Conservation (phyloP, 2,113 vertebrate species). For the Cyprinus carpio region DNA sequence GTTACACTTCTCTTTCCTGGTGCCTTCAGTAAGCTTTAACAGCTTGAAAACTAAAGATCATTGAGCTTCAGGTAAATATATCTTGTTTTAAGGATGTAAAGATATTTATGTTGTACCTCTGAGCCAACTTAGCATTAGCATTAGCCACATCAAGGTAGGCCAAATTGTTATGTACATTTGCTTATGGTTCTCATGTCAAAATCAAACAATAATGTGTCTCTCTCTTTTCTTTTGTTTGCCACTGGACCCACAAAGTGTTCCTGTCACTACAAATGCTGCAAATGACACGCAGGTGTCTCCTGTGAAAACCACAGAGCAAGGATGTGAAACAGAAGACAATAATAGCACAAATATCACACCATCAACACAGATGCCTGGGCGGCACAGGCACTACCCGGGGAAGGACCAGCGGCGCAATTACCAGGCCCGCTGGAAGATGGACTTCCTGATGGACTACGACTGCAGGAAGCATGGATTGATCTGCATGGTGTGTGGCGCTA, state of each 20-base stretch:
- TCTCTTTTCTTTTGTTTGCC: constrained; percentile 10
- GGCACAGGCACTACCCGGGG: constrained; percentile 77
- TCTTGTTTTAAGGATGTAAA: background rate
- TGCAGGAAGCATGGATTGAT: constrained; percentile 81
- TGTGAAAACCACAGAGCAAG: constrained; percentile 25
- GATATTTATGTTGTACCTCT: background rate
- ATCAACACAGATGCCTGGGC: constrained; percentile 33
- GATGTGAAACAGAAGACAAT: constrained; percentile 57
- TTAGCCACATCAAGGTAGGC: too few species aligned
- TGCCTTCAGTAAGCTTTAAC: background rate
- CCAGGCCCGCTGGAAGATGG: constrained; percentile 86
- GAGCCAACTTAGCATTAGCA: too few species aligned
- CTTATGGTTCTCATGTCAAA: too few species aligned
- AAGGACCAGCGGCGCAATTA: constrained; percentile 89
- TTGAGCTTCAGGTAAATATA: too few species aligned
- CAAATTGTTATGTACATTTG: too few species aligned
- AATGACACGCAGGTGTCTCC: constrained; percentile 24
- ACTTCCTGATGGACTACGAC: constrained; percentile 93
- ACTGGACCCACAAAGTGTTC: constrained; percentile 52
- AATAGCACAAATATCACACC: constrained; percentile 33
- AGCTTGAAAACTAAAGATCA: background rate
- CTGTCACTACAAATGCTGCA: background rate
- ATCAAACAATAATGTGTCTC: background rate
- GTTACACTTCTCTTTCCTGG: background rate
- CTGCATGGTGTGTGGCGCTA: constrained; percentile 85